Evolutionary conservation across 2,113 vertebrate genomes (phyloP).

Genomic region (Acanthisitta chloris): DNA sequence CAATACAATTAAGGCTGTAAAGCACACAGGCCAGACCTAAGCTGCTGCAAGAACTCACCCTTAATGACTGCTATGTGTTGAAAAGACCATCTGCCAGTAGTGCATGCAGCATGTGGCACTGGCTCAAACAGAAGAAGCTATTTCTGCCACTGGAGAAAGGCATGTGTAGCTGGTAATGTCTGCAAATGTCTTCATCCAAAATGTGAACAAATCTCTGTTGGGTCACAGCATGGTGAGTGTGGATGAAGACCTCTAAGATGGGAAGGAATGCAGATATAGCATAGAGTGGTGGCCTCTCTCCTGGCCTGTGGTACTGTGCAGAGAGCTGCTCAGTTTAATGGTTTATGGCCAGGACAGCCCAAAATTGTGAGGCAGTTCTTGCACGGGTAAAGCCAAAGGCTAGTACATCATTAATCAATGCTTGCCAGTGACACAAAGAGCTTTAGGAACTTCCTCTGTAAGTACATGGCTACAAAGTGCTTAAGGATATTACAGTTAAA

Average conservation of each 20-base stretch:
- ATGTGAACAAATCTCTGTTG: neutral
- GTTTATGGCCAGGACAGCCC: neutral
- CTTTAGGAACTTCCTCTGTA: neutral
- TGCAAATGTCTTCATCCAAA: neutral
- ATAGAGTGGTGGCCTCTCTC: neutral
- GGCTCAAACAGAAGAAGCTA: neutral
- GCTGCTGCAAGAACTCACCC: neutral
- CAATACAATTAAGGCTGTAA: neutral
- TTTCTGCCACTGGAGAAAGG: neutral
- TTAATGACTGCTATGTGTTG: neutral
- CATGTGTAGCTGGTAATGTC: accelerated
- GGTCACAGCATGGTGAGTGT: neutral
- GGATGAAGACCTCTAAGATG: neutral
- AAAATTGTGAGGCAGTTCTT: neutral
- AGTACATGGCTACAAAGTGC: neutral
- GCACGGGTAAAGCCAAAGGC: neutral
- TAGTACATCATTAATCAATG: neutral
- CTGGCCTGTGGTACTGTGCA: neutral
- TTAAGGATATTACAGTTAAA: neutral
- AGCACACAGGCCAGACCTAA: neutral
- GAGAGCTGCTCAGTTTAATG: neutral
- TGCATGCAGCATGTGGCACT: neutral
- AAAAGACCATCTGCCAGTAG: neutral
- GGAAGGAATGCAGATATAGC: accelerated
- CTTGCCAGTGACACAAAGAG: neutral